phyloP scores from a whole-genome alignment of 2,113 vertebrate genomes.

The Brachyhypopomus occidentalis region DNA sequence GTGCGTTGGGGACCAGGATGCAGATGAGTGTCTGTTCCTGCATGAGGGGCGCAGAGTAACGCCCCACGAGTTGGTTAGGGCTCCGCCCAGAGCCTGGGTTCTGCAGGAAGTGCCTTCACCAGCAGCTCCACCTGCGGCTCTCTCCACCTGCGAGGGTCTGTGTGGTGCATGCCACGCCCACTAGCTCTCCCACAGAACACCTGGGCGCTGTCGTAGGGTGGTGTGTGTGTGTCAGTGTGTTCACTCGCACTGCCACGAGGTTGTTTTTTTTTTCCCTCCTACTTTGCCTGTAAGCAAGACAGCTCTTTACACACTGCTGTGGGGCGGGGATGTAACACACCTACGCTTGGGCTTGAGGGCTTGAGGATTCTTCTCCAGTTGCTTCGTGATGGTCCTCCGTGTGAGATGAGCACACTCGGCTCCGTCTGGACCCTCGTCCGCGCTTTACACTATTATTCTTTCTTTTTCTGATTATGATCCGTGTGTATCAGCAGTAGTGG shows the following conservation, averaged over 20 bases:
- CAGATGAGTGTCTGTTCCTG: too few relatives aligned
- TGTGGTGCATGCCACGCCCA: too few relatives aligned
- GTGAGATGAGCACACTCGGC: background rate
- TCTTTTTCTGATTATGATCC: background rate
- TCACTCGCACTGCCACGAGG: background rate
- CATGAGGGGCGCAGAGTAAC: too few relatives aligned
- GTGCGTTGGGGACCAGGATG: too few relatives aligned
- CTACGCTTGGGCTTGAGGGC: background rate
- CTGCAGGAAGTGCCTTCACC: too few relatives aligned
- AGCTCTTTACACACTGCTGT: background rate
- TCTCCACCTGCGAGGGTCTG: too few relatives aligned
- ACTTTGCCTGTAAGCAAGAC: background rate
- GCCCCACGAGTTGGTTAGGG: too few relatives aligned
- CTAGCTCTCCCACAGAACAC: too few relatives aligned
- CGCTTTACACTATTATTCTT: background rate
- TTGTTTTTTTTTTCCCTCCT: background rate
- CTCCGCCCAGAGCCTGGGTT: too few relatives aligned
- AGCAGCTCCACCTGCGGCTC: too few relatives aligned
- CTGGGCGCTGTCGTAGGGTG: background rate
- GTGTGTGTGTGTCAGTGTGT: too few relatives aligned
- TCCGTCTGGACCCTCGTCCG: background rate
- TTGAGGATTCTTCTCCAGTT: conserved; percentile 4
- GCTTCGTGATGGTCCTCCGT: background rate
- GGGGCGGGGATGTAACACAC: background rate
- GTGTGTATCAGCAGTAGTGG: background rate